These are phyloP conservation scores for Cataglyphis hispanica DNA, from an alignment of 1,140 invertebrate genomes.

Conservation along the genomic window DNA sequence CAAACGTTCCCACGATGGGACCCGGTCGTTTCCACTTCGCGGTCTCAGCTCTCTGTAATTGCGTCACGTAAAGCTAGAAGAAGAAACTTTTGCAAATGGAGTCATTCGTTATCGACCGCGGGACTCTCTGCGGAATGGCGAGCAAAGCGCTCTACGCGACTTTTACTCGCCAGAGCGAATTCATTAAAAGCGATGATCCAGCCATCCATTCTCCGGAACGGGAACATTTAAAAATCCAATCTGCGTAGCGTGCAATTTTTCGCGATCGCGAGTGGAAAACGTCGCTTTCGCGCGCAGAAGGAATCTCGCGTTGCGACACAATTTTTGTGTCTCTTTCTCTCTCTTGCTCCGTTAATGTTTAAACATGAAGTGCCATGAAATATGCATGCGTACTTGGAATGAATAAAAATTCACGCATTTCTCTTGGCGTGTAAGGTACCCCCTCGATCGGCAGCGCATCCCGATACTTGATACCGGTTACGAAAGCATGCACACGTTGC, in stretches of 20 bases:
- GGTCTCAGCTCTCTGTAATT: constrained; percentile 61
- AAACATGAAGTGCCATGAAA: constrained; percentile 55
- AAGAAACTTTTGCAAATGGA: constrained; percentile 63
- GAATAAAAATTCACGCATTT: background rate
- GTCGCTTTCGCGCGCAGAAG: constrained; percentile 2
- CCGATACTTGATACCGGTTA: constrained; percentile 1
- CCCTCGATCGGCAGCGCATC: background rate
- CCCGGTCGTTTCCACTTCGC: constrained; percentile 62
- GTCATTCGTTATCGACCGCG: constrained; percentile 60
- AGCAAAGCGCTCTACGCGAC: constrained; percentile 52
- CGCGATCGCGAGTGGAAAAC: background rate
- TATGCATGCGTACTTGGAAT: constrained; percentile 46
- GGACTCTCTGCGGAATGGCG: constrained; percentile 17
- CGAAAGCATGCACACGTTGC: constrained; percentile 30
- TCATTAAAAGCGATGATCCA: constrained; percentile 61
- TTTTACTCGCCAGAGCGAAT: constrained; percentile 56
- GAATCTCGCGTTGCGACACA: constrained; percentile 11
- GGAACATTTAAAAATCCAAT: constrained; percentile 59
- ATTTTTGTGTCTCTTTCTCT: background rate
- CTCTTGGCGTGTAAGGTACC: background rate
- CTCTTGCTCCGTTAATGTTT: constrained; percentile 26
- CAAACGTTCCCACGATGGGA: constrained; percentile 56
- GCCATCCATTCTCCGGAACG: constrained; percentile 48
- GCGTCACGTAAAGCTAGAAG: constrained; percentile 60
- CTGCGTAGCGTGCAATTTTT: constrained; percentile 25